A percentile compares a stretch with the other conserved stretches of the same genome.
Evolutionary conservation across 2,888 invertebrate species (phyloP).

Genomic region (Drosophila infuscata): DNA sequence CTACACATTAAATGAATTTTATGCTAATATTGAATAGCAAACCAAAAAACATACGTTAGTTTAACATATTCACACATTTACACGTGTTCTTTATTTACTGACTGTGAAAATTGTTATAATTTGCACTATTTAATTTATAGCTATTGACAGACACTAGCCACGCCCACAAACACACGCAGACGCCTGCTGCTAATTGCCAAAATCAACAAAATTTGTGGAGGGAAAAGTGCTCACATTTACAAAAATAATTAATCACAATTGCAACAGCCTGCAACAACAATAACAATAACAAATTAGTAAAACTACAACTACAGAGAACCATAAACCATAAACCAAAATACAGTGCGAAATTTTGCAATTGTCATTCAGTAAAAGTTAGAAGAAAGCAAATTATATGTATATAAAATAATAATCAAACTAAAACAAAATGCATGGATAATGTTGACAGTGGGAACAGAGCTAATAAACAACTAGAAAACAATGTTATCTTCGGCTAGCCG

Average conservation of each 20-base stretch:
- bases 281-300: constrained; percentile 15
- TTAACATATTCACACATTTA: constrained; percentile 50
- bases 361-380: constrained; percentile 24
- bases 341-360: constrained; percentile 23
- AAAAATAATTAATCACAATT: constrained; percentile 63
- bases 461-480: not conserved
- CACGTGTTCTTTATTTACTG: constrained; percentile 55
- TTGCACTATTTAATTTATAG: constrained; percentile 40
- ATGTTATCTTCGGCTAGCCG: not conserved
- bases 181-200: constrained; percentile 52
- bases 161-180: constrained; percentile 22
- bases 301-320: constrained; percentile 17
- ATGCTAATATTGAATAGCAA: constrained; percentile 46
- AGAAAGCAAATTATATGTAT: constrained; percentile 10
- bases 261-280: constrained; percentile 31
- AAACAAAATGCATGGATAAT: constrained; percentile 21
- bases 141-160: constrained; percentile 25
- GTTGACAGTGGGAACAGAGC: not conserved
- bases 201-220: constrained; percentile 48
- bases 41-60: constrained; percentile 55
- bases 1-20: constrained; percentile 29
- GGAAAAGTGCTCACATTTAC: not conserved
- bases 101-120: constrained; percentile 58
- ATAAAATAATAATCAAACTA: constrained; percentile 17
- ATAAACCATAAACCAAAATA: constrained; percentile 30